A percentile compares a stretch with the other conserved stretches of the same genome.
phyloP scores from a whole-genome alignment of 2,113 vertebrate genomes.

The Bambusicola thoracicus region DNA sequence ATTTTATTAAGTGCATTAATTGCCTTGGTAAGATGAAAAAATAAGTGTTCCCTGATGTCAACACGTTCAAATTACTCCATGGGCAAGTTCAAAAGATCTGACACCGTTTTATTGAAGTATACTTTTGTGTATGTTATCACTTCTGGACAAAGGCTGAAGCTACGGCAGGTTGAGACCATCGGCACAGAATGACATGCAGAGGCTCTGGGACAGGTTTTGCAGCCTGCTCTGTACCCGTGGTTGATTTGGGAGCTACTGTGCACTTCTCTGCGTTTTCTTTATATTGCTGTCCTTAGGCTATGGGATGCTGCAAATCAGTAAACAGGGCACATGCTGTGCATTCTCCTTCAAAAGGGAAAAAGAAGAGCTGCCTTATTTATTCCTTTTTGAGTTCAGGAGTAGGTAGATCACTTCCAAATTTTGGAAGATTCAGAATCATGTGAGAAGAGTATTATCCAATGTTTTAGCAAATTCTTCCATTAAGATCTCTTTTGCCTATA shows the following conservation, averaged over 20 bases:
- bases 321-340: neutral
- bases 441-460: conserved; percentile 8
- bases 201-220: neutral
- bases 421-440: neutral
- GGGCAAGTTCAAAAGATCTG: neutral
- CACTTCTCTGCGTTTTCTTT: neutral
- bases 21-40: neutral
- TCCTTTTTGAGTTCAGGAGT: neutral
- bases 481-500: conserved; percentile 39
- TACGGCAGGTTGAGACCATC: neutral
- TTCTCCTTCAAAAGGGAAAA: conserved; percentile 33
- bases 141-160: neutral
- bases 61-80: neutral
- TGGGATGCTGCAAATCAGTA: neutral
- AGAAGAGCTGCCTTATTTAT: neutral
- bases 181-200: neutral
- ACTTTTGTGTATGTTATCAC: neutral
- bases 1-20: conserved; percentile 9
- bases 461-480: conserved; percentile 8
- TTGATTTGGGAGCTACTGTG: neutral
- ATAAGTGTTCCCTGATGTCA: neutral
- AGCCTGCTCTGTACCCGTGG: rapidly evolving
- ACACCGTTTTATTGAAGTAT: neutral
- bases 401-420: conserved; percentile 28
- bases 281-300: neutral